Evolutionary conservation across 1,140 invertebrate genomes (phyloP).

Genomic region (Zaprionus ghesquierei): DNA sequence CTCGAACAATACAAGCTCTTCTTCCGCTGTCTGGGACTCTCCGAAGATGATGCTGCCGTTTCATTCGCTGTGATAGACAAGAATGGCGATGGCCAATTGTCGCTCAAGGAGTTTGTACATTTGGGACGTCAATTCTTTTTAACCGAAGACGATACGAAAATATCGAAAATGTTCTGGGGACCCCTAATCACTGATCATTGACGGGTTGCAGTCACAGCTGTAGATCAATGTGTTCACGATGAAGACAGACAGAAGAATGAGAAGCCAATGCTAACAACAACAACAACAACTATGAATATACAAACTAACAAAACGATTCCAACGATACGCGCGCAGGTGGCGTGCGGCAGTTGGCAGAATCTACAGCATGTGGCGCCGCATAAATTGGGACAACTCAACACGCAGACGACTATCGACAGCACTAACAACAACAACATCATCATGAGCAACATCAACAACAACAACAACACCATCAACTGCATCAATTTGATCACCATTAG

Average conservation of each 20-base stretch:
- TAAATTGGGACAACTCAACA: conserved; percentile 36
- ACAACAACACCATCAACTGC: conserved; percentile 25
- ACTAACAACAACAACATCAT: conserved; percentile 24
- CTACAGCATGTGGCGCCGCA: conserved; percentile 72
- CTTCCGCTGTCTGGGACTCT: conserved; percentile 90
- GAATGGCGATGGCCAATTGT: conserved; percentile 90
- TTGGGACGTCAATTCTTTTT: conserved; percentile 91
- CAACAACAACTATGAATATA: conserved; percentile 17
- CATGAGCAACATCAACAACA: conserved; percentile 21
- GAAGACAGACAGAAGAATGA: conserved; percentile 22
- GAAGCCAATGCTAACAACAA: conserved; percentile 62
- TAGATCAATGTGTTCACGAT: conserved; percentile 63
- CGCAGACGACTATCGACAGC: conserved; percentile 35
- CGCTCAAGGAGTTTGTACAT: conserved; percentile 90
- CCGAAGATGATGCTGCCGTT: conserved; percentile 88
- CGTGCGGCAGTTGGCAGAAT: conserved; percentile 65
- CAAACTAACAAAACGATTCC: conserved; percentile 32
- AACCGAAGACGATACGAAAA: conserved; percentile 88
- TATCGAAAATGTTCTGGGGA: conserved; percentile 93
- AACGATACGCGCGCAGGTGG: conserved; percentile 56
- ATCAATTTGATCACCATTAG: conserved; percentile 54
- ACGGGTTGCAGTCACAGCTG: conserved; percentile 76
- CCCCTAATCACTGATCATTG: conserved; percentile 84
- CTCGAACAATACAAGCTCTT: conserved; percentile 92
- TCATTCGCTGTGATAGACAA: conserved; percentile 90